A percentile compares a stretch with the other conserved stretches of the same genome.
These are phyloP conservation scores for Ophion ellenae DNA, from an alignment of 2,888 invertebrate species.

Conservation along the genomic window DNA sequence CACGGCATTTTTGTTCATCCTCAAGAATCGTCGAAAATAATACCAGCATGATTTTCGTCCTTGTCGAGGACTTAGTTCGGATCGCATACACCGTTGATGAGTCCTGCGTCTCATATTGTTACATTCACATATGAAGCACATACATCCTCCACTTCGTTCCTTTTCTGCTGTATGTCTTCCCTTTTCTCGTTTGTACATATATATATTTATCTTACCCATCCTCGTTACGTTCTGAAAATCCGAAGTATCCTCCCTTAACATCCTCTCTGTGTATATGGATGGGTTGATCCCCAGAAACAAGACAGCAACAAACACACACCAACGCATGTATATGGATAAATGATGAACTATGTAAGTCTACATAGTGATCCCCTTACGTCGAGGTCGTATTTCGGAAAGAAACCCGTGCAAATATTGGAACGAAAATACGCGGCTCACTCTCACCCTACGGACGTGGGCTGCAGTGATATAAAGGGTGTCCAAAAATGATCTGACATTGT, in stretches of 20 bases:
- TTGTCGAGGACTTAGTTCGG: slow-evolving; percentile 16
- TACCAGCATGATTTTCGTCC: slow-evolving; percentile 24
- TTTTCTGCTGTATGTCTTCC: neutral
- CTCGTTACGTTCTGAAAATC: slow-evolving; percentile 32
- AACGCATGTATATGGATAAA: neutral
- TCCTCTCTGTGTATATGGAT: neutral
- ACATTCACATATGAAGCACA: no score
- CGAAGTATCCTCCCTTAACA: slow-evolving; percentile 21
- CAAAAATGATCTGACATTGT: no score
- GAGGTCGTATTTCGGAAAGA: slow-evolving; percentile 44
- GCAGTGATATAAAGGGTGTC: neutral
- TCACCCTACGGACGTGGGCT: neutral
- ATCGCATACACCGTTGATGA: neutral
- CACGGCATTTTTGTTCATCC: slow-evolving; percentile 58
- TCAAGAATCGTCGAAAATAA: slow-evolving; percentile 31
- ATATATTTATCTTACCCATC: slow-evolving; percentile 8
- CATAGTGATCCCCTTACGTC: slow-evolving; percentile 49
- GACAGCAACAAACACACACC: neutral
- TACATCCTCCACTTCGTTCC: neutral
- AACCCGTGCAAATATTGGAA: slow-evolving; percentile 57
- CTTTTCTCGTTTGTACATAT: neutral
- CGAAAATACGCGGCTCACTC: slow-evolving; percentile 44
- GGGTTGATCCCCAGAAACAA: neutral
- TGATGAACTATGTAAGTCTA: neutral
- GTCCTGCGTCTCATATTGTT: no score